Evolutionary conservation across 2,888 invertebrate genomes (phyloP), one percentile per base, ranked within the genome.

Genomic region (Lottia scabra): DNA sequence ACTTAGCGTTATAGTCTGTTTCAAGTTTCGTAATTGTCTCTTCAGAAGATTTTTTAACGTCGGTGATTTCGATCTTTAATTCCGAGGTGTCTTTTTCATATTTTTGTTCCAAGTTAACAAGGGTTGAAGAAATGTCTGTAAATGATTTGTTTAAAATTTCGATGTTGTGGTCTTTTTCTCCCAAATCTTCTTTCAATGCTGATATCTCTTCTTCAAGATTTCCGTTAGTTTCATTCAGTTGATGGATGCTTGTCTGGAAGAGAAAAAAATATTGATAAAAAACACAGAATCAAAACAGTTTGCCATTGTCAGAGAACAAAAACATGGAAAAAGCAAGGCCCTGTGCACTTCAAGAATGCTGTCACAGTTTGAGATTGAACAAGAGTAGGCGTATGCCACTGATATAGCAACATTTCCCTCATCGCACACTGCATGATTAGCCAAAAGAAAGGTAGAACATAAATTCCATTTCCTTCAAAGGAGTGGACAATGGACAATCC

Each of bases 181-280:
- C 19, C 12, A 72, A 65, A 46, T 80, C 78, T 48, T 71, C 72
- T 46, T 74, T 75, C n/a, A 81, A 44, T 4, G 72, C 71, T 12
- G 70, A 65, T 43, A 81, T 63, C 64, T 79, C 78, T 15, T 78
- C 77, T 63, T 74, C 74, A 30, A 75, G n/a, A n/a, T 74, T 74
- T 26, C 69, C 68, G 70, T 71, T 73, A 23, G 69, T 73, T 30
- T 80, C 78, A 69, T 75, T 73, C 38, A 77, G 72, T 16, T 77
- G 65, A 23, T 74, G 68, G 23, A 74, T 72, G 46, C 71, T 75
- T 0, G 68, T 44, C 70, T 63, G 30, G 38, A 63, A n/a, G 26
- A 27, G 44, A 56, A 30, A 44, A 69, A 65, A 10, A 6, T 8
- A 38, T 38, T 10, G 10, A 38, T 38, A 10, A 8, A 38, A 38